Percentiles rank a stretch among this genome's conserved stretches.
These are phyloP conservation scores for Taxidea taxus DNA, from an alignment of 2,113 vertebrate species.

Conservation along the genomic window DNA sequence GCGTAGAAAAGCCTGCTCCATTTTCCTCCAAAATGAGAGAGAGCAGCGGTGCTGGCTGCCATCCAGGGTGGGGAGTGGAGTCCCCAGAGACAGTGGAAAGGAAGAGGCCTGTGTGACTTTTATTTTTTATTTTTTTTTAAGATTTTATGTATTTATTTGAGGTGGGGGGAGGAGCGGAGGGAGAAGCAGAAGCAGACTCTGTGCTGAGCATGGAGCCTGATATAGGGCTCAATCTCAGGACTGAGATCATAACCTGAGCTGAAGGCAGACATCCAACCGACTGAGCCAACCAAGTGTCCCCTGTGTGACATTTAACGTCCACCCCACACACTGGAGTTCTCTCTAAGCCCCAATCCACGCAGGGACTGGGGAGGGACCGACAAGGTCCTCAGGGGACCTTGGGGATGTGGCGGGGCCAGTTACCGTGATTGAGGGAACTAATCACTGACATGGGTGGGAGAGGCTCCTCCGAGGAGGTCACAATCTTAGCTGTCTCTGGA, in stretches of 20 bases:
- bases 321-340: no score
- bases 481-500: background rate
- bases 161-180: background rate
- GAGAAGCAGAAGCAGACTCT: background rate
- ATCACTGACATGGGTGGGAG: background rate
- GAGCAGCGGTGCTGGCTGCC: background rate
- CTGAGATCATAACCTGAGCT: background rate
- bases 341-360: rapidly evolving
- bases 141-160: background rate
- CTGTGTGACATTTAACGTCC: rapidly evolving
- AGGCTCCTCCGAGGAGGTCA: background rate
- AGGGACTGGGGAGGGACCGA: background rate
- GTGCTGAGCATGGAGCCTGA: background rate
- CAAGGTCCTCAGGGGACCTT: background rate
- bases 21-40: background rate
- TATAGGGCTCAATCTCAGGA: background rate
- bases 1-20: background rate
- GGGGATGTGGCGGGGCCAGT: background rate
- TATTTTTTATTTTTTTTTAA: background rate
- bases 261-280: background rate
- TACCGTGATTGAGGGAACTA: background rate
- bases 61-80: background rate
- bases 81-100: background rate
- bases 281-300: background rate
- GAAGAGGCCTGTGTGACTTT: rapidly evolving